Evolutionary conservation across 2,797 vertebrate species (phyloP).

Genomic region (Erethizon dorsatum): DNA sequence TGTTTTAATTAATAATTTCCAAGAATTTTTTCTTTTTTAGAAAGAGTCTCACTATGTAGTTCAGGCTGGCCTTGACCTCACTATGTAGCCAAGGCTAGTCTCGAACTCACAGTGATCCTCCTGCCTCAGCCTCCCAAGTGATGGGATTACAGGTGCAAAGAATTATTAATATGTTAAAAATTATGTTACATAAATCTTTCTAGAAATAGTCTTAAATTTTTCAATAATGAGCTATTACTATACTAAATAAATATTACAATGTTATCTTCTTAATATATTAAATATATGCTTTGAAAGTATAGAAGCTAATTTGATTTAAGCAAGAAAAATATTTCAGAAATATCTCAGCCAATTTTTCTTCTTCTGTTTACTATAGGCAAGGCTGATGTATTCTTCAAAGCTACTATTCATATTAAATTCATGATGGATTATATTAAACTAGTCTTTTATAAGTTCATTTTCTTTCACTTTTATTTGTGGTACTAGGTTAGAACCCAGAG

Average conservation of each 20-base stretch:
- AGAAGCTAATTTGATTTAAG: background rate
- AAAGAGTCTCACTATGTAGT: background rate
- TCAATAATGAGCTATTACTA: background rate
- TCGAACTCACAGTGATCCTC: background rate
- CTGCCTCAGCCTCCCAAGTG: background rate
- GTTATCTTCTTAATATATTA: background rate
- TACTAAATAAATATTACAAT: background rate
- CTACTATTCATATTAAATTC: slow-evolving; percentile 11
- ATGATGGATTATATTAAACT: background rate
- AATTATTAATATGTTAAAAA: background rate
- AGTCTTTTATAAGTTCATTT: background rate
- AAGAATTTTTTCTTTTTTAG: background rate
- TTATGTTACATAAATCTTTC: background rate
- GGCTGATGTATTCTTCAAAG: background rate
- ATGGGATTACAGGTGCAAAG: background rate
- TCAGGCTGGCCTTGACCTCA: background rate
- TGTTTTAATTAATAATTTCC: background rate
- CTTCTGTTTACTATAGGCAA: slow-evolving; percentile 20
- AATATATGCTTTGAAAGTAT: background rate
- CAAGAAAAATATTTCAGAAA: background rate
- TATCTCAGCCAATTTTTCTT: background rate
- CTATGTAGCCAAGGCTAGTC: background rate
- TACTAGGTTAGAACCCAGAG: background rate
- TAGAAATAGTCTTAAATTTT: background rate
- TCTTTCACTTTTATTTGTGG: background rate